A percentile compares a stretch with the other conserved stretches of the same genome.
phyloP scores from a whole-genome alignment of 1,140 invertebrate genomes.

The Drosophila pruinosa region DNA sequence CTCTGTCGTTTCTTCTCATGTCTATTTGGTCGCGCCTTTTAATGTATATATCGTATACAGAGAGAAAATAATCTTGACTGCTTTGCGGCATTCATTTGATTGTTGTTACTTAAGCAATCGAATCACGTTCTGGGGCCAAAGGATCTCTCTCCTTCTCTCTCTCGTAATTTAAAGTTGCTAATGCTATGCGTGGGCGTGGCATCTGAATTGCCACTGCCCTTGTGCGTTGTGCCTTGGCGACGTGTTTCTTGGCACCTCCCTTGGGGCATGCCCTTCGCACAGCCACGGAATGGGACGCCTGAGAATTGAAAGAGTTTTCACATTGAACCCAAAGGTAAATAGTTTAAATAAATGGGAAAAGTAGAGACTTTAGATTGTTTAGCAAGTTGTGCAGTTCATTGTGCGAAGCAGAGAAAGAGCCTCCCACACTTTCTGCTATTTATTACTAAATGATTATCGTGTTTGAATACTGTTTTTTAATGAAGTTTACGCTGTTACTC shows the following conservation, averaged over 20 bases:
- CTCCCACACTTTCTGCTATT: no score
- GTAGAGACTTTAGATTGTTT: neutral
- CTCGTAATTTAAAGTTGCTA: constrained; percentile 45
- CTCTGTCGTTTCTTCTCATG: constrained; percentile 9
- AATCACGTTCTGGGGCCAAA: constrained; percentile 54
- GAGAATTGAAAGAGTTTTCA: constrained; percentile 20
- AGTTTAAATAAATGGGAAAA: constrained; percentile 2
- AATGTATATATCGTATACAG: constrained; percentile 5
- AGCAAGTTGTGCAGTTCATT: neutral
- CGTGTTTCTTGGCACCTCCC: constrained; percentile 5
- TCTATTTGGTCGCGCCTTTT: constrained; percentile 46
- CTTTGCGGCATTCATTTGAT: constrained; percentile 56
- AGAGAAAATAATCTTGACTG: constrained; percentile 14
- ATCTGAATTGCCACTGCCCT: constrained; percentile 12
- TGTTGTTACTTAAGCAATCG: constrained; percentile 59
- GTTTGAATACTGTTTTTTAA: no score
- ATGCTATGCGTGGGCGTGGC: constrained; percentile 31
- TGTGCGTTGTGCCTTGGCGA: constrained; percentile 7
- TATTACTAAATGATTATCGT: no score
- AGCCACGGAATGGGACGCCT: neutral
- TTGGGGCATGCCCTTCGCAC: constrained; percentile 2
- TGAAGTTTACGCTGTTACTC: no score
- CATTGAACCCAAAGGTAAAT: constrained; percentile 1
- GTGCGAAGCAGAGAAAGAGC: no score
- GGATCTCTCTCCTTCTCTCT: constrained; percentile 24